Conservation (phyloP, 23 tunicate species). For the Halocynthia roretzi region DNA sequence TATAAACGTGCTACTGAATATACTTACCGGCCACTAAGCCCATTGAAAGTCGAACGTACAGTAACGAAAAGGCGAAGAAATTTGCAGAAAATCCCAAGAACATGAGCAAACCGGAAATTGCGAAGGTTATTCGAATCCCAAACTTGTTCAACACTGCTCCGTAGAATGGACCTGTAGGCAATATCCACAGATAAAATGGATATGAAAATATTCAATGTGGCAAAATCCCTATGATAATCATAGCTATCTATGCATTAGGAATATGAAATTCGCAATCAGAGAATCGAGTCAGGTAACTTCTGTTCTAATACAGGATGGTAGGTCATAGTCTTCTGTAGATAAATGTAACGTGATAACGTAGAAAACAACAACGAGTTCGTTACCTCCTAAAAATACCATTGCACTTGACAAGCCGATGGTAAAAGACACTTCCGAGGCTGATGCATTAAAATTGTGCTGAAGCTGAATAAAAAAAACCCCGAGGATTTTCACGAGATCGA, state of each 20-base stretch:
- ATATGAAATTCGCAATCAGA: no score
- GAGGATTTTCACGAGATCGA: constrained; percentile 5
- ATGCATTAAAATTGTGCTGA: constrained; percentile 12
- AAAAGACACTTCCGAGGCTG: constrained; percentile 16
- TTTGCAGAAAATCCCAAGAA: constrained; percentile 2
- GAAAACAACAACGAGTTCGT: background rate
- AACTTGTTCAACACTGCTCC: constrained; percentile 14
- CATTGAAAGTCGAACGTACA: constrained; percentile 6
- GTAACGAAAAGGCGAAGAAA: constrained; percentile 4
- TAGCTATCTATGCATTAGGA: no score
- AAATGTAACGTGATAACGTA: background rate
- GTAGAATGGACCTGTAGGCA: constrained; percentile 16
- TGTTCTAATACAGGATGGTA: no score
- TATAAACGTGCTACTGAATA: background rate
- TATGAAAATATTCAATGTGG: background rate
- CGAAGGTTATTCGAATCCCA: background rate
- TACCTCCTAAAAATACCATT: constrained; percentile 22
- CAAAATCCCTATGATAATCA: background rate
- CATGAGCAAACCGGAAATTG: background rate
- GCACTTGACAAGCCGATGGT: constrained; percentile 17
- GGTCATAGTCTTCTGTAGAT: no score
- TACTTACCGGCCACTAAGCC: constrained; percentile 12
- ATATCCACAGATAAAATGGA: background rate
- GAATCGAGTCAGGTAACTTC: no score
- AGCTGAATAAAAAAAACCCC: constrained; percentile 23